A percentile compares a stretch with the other conserved stretches of the same genome.
phyloP scores from a whole-genome alignment of 2,888 invertebrate genomes.

The Bugula neritina region DNA sequence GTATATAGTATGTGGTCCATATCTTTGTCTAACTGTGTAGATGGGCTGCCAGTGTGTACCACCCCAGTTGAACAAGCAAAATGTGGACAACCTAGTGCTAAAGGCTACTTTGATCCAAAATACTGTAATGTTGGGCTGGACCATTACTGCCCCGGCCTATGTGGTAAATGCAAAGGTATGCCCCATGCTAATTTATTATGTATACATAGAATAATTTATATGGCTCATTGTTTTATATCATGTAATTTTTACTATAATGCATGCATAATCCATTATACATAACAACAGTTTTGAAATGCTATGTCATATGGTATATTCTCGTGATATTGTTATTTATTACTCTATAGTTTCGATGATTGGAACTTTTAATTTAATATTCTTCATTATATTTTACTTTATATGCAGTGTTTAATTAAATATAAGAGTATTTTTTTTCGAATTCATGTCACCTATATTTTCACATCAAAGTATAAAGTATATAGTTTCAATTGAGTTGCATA shows the following conservation, averaged over 20 bases:
- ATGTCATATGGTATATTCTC: not conserved
- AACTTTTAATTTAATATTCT: too few relatives aligned
- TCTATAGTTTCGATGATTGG: not conserved
- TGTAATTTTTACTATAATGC: not conserved
- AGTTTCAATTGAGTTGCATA: not conserved
- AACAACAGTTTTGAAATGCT: too few relatives aligned
- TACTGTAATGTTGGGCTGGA: constrained; percentile 26
- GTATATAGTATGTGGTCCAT: too few relatives aligned
- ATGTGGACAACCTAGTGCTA: constrained; percentile 28
- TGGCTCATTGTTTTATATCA: too few relatives aligned
- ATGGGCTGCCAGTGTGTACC: constrained; percentile 7
- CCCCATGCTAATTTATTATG: not conserved
- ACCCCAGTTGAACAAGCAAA: constrained; percentile 3
- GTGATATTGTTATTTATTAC: not conserved
- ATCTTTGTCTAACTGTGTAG: too few relatives aligned
- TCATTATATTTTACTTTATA: too few relatives aligned
- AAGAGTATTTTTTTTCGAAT: too few relatives aligned
- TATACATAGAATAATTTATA: not conserved
- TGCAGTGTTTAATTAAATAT: too few relatives aligned
- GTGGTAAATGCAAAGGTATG: constrained; percentile 28
- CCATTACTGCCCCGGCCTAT: constrained; percentile 29
- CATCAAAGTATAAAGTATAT: not conserved
- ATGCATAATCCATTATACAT: not conserved
- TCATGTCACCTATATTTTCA: too few relatives aligned
- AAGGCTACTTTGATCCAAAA: constrained; percentile 26